A percentile compares a stretch with the other conserved stretches of the same genome.
Evolutionary conservation across 2,797 vertebrate genomes (phyloP).

Genomic region (Sternarchorhynchus goeldii): DNA sequence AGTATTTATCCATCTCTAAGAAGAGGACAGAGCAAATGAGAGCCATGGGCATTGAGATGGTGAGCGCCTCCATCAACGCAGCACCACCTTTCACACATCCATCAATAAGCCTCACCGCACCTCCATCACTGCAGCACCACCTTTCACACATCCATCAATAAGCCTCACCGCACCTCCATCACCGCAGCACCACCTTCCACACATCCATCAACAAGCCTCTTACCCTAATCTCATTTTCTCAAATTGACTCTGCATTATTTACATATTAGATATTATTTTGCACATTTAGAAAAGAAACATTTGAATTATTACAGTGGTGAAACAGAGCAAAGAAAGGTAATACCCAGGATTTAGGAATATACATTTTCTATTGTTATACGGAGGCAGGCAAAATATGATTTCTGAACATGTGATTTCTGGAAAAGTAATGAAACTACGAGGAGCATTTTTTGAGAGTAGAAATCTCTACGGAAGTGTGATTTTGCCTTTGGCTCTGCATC

Average conservation of each 20-base stretch:
- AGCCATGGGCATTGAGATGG: slow-evolving; percentile 89
- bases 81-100: background rate
- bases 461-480: background rate
- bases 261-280: background rate
- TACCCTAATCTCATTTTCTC: background rate
- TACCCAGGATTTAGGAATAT: too few species aligned
- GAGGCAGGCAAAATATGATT: background rate
- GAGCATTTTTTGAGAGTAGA: background rate
- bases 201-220: background rate
- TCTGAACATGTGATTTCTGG: background rate
- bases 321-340: background rate
- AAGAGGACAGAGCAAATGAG: slow-evolving; percentile 90
- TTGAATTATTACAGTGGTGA: background rate
- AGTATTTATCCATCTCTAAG: slow-evolving; percentile 85
- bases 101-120: slow-evolving; percentile 48
- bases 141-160: slow-evolving; percentile 1
- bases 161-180: slow-evolving; percentile 49
- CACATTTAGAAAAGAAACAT: background rate
- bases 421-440: background rate
- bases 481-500: too few species aligned
- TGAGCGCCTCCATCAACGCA: slow-evolving; percentile 64
- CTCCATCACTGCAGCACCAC: background rate
- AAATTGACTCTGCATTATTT: background rate
- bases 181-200: background rate
- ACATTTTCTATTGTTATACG: too few species aligned